A percentile compares a stretch with the other conserved stretches of the same genome.
Evolutionary conservation across 2,797 vertebrate genomes (phyloP).

Genomic region (Sebastes hubbsi): DNA sequence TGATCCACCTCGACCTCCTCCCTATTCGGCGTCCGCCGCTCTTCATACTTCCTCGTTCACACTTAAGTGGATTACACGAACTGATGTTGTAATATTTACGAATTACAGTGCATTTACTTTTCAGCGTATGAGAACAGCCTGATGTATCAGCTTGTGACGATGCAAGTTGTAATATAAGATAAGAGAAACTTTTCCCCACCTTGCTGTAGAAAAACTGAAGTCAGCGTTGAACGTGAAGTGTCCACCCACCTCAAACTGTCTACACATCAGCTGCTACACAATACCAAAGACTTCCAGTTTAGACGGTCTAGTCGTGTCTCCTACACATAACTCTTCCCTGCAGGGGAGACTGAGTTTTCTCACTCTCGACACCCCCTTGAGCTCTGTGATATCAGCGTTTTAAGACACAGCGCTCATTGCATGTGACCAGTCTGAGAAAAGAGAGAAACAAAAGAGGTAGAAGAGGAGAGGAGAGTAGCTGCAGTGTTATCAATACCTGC

Average conservation of each 20-base stretch:
- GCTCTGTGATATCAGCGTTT: background rate
- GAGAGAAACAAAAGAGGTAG: background rate
- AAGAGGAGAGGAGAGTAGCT: background rate
- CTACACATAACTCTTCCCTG: background rate
- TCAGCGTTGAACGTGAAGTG: background rate
- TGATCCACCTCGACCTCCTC: no score
- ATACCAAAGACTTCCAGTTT: background rate
- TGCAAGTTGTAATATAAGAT: background rate
- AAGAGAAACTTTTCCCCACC: background rate
- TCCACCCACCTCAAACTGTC: no score
- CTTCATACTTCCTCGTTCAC: no score
- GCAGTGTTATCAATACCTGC: slow-evolving; percentile 27
- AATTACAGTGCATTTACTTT: no score
- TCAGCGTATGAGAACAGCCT: no score
- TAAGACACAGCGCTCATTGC: background rate
- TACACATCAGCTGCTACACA: background rate
- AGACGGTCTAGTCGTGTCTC: background rate
- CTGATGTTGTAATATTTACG: no score
- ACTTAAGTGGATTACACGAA: no score
- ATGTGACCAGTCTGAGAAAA: background rate
- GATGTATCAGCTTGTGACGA: background rate
- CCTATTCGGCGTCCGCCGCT: no score
- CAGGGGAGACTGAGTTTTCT: background rate
- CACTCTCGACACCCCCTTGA: fast-evolving
- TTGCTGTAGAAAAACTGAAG: background rate